Evolutionary conservation across 2,888 invertebrate genomes (phyloP).

Genomic region (Lasioglossum morio): DNA sequence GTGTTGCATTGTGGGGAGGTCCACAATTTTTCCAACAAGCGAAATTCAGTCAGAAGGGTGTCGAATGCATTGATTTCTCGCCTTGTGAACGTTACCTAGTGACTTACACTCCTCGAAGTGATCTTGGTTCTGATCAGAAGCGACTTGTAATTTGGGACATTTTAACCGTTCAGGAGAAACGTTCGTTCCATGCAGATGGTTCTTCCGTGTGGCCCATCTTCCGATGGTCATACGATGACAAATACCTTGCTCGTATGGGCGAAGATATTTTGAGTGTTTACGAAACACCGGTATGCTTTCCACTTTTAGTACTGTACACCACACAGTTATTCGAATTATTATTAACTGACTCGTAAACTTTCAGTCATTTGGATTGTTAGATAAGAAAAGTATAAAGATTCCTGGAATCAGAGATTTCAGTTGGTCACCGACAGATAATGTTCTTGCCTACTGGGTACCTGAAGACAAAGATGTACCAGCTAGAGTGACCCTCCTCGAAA

Average conservation of each 20-base stretch:
- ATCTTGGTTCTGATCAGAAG: constrained; percentile 89
- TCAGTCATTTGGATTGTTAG: constrained; percentile 95
- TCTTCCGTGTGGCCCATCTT: constrained; percentile 96
- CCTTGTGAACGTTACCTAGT: constrained; percentile 98
- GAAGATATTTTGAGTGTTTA: constrained; percentile 95
- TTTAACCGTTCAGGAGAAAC: constrained; percentile 96
- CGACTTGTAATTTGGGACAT: constrained; percentile 99
- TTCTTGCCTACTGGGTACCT: constrained; percentile 99
- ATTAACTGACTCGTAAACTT: constrained; percentile 53
- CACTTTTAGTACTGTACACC: not conserved
- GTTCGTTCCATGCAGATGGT: constrained; percentile 94
- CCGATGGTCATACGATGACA: constrained; percentile 98
- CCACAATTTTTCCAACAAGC: constrained; percentile 96
- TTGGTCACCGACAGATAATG: constrained; percentile 99
- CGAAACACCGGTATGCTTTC: constrained; percentile 92
- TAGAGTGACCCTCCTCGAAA: constrained; percentile 95
- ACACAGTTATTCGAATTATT: not conserved
- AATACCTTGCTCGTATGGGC: constrained; percentile 96
- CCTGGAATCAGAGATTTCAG: constrained; percentile 96
- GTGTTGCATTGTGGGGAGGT: constrained; percentile 99
- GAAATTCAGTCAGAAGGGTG: constrained; percentile 95
- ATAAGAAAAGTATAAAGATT: constrained; percentile 97
- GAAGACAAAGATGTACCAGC: constrained; percentile 99
- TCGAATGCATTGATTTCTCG: constrained; percentile 98
- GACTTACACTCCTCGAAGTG: constrained; percentile 94